These are phyloP conservation scores for Noctua janthe DNA, from an alignment of 2,888 invertebrate genomes.

Conservation along the genomic window DNA sequence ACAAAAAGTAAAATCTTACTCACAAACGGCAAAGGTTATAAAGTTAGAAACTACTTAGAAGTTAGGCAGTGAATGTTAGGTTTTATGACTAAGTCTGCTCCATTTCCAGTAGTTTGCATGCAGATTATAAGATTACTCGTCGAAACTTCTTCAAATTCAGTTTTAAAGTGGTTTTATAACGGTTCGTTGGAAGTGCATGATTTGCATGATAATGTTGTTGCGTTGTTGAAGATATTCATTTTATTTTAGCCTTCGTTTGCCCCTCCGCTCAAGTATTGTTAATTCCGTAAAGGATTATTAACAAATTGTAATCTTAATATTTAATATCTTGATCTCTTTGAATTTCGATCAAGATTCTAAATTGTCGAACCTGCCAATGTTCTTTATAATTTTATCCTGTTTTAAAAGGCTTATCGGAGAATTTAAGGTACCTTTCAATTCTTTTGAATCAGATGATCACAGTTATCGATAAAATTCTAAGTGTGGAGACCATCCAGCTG, in stretches of 20 bases:
- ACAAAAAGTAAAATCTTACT: not conserved
- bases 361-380: not conserved
- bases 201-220: slow-evolving; percentile 33
- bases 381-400: slow-evolving; percentile 11
- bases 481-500: slow-evolving; percentile 17
- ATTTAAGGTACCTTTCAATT: slow-evolving; percentile 27
- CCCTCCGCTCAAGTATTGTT: not conserved
- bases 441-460: slow-evolving; percentile 35
- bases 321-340: not conserved
- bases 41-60: slow-evolving; percentile 25
- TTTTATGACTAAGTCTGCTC: slow-evolving; percentile 36
- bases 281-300: not conserved
- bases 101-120: slow-evolving; percentile 47
- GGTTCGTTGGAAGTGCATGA: slow-evolving; percentile 39
- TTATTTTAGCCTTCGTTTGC: not conserved
- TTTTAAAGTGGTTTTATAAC: slow-evolving; percentile 32
- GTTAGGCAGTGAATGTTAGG: slow-evolving; percentile 28
- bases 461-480: slow-evolving; percentile 50
- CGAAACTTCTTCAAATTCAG: slow-evolving; percentile 42
- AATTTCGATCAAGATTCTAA: not conserved
- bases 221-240: not conserved
- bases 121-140: slow-evolving; percentile 36
- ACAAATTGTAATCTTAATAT: not conserved
- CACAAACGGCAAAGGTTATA: slow-evolving; percentile 7
- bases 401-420: not conserved